phyloP scores from a whole-genome alignment of 2,113 vertebrate species.

The Leptobrachium ailaonicum region DNA sequence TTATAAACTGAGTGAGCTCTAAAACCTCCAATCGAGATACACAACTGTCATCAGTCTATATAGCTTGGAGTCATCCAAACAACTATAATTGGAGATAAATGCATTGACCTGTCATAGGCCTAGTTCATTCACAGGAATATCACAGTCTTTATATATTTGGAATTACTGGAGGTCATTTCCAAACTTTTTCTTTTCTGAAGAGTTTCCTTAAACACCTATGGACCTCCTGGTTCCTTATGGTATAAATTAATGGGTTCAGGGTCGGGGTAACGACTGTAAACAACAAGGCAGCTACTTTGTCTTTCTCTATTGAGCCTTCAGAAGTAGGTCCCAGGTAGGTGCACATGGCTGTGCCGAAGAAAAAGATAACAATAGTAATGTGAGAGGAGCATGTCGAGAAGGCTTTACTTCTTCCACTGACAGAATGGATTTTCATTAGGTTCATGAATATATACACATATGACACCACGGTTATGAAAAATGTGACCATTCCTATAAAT shows the following conservation, averaged over 20 bases:
- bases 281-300: constrained; percentile 27
- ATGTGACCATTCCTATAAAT: neutral
- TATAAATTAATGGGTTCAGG: constrained; percentile 36
- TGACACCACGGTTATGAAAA: constrained; percentile 32
- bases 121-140: no score
- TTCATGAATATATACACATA: constrained; percentile 15
- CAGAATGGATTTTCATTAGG: neutral
- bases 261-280: constrained; percentile 8
- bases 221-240: constrained; percentile 16
- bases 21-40: no score
- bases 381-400: constrained; percentile 38
- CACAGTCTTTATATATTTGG: no score
- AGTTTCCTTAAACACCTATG: constrained; percentile 17
- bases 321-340: constrained; percentile 39
- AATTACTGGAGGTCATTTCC: no score
- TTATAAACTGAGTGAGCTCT: no score
- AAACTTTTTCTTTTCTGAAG: neutral
- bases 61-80: no score
- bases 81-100: no score
- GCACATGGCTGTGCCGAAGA: constrained; percentile 17
- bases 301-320: constrained; percentile 13
- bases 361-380: constrained; percentile 6
- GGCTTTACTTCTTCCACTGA: constrained; percentile 3
- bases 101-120: no score
- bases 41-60: no score